These are phyloP conservation scores for Pediacus dermestoides DNA, from an alignment of 2,888 invertebrate genomes.

Conservation along the genomic window DNA sequence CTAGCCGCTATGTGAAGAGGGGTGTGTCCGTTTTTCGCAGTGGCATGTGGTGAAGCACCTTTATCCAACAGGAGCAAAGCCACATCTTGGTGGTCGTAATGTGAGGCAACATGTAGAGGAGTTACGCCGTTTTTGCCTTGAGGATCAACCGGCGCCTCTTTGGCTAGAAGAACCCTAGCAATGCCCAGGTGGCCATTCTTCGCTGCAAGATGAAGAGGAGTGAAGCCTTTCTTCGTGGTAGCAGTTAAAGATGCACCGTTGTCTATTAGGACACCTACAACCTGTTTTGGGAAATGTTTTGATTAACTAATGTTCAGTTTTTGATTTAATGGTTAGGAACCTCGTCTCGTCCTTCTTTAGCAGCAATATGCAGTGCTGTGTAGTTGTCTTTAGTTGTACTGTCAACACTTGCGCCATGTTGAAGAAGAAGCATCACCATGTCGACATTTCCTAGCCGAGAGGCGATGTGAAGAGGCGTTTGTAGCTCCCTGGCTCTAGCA, in stretches of 20 bases:
- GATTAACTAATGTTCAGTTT: too few relatives aligned
- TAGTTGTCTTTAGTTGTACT: slow-evolving; percentile 92
- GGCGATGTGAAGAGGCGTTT: slow-evolving; percentile 96
- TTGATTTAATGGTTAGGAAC: slow-evolving; percentile 37
- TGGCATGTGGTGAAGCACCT: slow-evolving; percentile 89
- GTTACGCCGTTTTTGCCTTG: slow-evolving; percentile 95
- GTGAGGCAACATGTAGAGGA: slow-evolving; percentile 93
- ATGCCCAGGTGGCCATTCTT: slow-evolving; percentile 95
- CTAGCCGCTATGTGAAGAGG: slow-evolving; percentile 97
- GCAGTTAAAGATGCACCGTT: slow-evolving; percentile 85
- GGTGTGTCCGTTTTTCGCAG: slow-evolving; percentile 97
- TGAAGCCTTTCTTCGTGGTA: slow-evolving; percentile 95
- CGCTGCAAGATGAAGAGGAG: slow-evolving; percentile 93
- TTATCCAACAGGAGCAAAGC: slow-evolving; percentile 86
- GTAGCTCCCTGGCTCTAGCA: slow-evolving; percentile 76
- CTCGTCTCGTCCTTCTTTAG: slow-evolving; percentile 93
- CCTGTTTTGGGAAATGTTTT: slow-evolving; percentile 49
- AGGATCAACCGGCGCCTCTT: slow-evolving; percentile 78
- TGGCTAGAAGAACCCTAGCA: slow-evolving; percentile 79
- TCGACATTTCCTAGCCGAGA: slow-evolving; percentile 94
- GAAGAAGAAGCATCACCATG: slow-evolving; percentile 88
- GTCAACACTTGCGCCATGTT: slow-evolving; percentile 88
- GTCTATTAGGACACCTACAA: slow-evolving; percentile 85
- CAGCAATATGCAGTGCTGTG: slow-evolving; percentile 94
- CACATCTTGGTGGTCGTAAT: slow-evolving; percentile 92